These are phyloP conservation scores for Thyatira batis DNA, from an alignment of 2,888 invertebrate species.

Conservation along the genomic window DNA sequence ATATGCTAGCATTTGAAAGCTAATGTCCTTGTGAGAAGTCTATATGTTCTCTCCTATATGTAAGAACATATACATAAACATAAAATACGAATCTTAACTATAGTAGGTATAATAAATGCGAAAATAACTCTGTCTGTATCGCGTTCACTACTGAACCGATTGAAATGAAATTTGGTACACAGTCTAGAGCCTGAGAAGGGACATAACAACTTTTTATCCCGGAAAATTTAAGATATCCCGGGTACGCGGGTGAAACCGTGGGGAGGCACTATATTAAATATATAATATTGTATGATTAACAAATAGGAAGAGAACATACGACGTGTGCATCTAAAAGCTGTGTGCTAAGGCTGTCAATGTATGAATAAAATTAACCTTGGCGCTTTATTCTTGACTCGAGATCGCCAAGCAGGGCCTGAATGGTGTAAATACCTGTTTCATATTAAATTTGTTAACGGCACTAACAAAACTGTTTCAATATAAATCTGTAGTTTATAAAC, in stretches of 20 bases:
- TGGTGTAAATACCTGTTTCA: constrained; percentile 80
- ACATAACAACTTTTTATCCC: no score
- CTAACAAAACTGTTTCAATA: constrained; percentile 43
- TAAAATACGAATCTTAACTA: no score
- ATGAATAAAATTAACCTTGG: constrained; percentile 65
- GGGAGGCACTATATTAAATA: not conserved
- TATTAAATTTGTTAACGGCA: constrained; percentile 75
- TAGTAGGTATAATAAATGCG: no score
- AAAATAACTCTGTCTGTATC: no score
- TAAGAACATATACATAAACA: constrained; percentile 6
- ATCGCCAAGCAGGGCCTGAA: constrained; percentile 79
- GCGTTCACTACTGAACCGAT: no score
- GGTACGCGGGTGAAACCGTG: no score
- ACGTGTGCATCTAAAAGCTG: constrained; percentile 64
- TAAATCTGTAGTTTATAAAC: not conserved
- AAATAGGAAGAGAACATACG: constrained; percentile 51
- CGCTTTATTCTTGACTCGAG: constrained; percentile 77
- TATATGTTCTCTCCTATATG: constrained; percentile 44
- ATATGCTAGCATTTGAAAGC: constrained; percentile 30
- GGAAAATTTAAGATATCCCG: no score
- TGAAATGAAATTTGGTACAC: no score
- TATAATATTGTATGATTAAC: not conserved
- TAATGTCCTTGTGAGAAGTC: constrained; percentile 29
- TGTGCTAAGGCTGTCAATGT: constrained; percentile 38
- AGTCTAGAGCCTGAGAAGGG: no score